Evolutionary conservation across 2,888 invertebrate genomes (phyloP), one percentile per base, ranked within the genome.

Genomic region (Hylaea fasciaria): DNA sequence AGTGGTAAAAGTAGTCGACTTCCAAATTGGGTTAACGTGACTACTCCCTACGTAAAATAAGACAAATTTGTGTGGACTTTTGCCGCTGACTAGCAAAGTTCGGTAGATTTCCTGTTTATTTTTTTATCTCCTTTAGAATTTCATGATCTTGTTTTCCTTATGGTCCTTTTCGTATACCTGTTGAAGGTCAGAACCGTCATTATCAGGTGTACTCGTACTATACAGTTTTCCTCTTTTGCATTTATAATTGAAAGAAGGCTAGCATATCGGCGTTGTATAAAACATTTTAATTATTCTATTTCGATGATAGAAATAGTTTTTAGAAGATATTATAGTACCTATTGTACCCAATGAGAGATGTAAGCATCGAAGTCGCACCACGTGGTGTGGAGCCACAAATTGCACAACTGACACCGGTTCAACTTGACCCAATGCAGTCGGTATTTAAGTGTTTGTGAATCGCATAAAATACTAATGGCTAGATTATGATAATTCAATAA

Each of bases 351-450:
- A 37, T 12, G 17, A 48, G 17, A 47, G 47, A 52, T 48, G 37
- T 10, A 40, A 50, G 39, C 35, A 41, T 29, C 14, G 39, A 41
- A 51, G 37, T 40, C 37, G 22, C 22, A 22, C 22, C 65, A 69
- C 64, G 57, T 66, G 65, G 61, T 60, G 17, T 11, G 16, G 35
- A n/a, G n/a, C 39, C 46, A 45, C 22, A 5, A 49, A 61, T 69
- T 73, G 70, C 69, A 71, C 70, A 69, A 71, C 48, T 12, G n/a
- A 39, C 46, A 70, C 70, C 65, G 39, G 80, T 69, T 79, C 62
- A 77, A 72, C 79, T 80, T 79, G 77, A 78, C 77, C 78, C 52
- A 65, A 57, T 65, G 70, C 70, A 58, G 44, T 58, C 43, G 64
- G 54, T 56, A 69, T 72, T 71, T 70, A 59, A 64, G 62, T 65